A percentile compares a stretch with the other conserved stretches of the same genome.
Evolutionary conservation across 2,888 invertebrate genomes (phyloP).

Genomic region (Eupithecia dodoneata): DNA sequence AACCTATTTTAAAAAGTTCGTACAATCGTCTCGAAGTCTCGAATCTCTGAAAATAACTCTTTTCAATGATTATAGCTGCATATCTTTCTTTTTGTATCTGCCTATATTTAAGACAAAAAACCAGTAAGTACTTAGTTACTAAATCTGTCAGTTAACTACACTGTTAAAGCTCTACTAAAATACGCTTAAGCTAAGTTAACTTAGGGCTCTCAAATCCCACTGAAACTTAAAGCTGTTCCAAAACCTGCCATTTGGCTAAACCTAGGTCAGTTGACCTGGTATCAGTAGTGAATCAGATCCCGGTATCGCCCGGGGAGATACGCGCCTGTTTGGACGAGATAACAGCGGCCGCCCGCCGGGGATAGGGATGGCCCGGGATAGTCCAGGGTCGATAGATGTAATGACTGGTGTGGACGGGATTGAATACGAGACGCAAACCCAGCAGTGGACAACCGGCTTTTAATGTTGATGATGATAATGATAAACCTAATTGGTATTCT

Average conservation of each 20-base stretch:
- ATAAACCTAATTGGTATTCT: too few species aligned
- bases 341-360: constrained; percentile 49
- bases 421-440: neutral
- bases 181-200: neutral
- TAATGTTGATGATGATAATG: too few species aligned
- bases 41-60: neutral
- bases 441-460: too few species aligned
- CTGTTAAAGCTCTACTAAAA: neutral
- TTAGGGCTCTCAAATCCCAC: neutral
- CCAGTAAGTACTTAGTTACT: too few species aligned
- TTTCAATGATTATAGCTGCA: neutral
- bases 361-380: constrained; percentile 23
- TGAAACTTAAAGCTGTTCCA: neutral
- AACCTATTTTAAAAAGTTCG: too few species aligned
- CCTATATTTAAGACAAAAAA: too few species aligned
- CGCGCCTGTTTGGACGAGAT: constrained; percentile 65
- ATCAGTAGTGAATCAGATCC: constrained; percentile 41
- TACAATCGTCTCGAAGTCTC: neutral
- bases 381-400: neutral
- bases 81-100: too few species aligned
- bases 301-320: constrained; percentile 23
- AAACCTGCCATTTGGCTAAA: constrained; percentile 1
- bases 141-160: too few species aligned
- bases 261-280: constrained; percentile 37
- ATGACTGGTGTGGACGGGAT: neutral